Conservation (phyloP, 2,113 vertebrate species). For the Holacanthus passer region DNA sequence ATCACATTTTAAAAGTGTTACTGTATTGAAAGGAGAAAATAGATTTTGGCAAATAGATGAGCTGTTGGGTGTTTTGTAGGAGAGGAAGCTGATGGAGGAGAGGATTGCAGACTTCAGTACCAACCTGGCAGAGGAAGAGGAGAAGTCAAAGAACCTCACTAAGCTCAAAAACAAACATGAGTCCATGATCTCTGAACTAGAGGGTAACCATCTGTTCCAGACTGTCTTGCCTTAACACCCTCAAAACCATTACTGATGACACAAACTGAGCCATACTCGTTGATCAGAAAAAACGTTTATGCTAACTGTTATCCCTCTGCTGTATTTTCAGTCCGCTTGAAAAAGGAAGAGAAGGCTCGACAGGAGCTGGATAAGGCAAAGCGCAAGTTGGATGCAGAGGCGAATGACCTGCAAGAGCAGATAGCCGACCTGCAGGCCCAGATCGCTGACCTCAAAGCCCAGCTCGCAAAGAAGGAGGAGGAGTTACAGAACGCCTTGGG, state of each 20-base stretch:
- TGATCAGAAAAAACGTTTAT: neutral
- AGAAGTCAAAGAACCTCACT: slow-evolving; percentile 97
- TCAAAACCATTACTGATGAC: neutral
- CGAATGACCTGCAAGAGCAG: slow-evolving; percentile 91
- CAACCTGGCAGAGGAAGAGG: slow-evolving; percentile 97
- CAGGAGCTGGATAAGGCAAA: slow-evolving; percentile 96
- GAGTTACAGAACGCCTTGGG: slow-evolving; percentile 92
- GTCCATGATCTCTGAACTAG: slow-evolving; percentile 98
- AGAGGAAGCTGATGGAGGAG: slow-evolving; percentile 94
- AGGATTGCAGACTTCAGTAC: slow-evolving; percentile 91
- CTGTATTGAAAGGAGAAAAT: neutral
- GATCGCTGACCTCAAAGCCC: slow-evolving; percentile 93
- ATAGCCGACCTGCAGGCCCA: slow-evolving; percentile 92
- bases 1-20: neutral
- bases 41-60: neutral
- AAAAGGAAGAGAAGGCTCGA: slow-evolving; percentile 95
- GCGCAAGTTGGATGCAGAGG: slow-evolving; percentile 94
- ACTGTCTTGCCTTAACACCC: neutral
- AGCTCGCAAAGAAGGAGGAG: slow-evolving; percentile 94
- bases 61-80: slow-evolving; percentile 79
- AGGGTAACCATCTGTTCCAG: slow-evolving; percentile 83
- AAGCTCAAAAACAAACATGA: slow-evolving; percentile 98
- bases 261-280: neutral
- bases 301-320: neutral
- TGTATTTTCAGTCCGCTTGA: slow-evolving; percentile 87